Conservation (phyloP, 1,140 invertebrate genomes). For the Marisa cornuarietis region DNA sequence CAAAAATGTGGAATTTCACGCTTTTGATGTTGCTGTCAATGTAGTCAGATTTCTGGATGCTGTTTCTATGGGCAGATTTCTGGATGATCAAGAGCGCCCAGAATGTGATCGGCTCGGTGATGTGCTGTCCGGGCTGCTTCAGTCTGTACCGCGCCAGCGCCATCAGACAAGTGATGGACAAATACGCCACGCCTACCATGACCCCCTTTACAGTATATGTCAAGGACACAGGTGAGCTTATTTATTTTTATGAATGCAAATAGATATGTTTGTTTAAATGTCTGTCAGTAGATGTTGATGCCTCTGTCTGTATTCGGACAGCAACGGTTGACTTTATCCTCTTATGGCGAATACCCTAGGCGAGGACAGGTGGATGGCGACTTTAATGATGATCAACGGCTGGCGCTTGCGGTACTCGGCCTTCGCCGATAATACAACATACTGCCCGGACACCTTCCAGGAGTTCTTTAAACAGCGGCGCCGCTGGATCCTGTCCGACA, state of each 20-base stretch:
- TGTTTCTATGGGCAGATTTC: conserved; percentile 34
- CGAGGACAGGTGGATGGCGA: conserved; percentile 49
- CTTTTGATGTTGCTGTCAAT: too few species aligned
- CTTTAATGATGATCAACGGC: conserved; percentile 46
- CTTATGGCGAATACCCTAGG: conserved; percentile 14
- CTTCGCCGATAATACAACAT: conserved; percentile 46
- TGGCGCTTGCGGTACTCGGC: conserved; percentile 43
- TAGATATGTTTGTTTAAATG: too few species aligned
- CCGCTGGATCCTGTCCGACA: conserved; percentile 73
- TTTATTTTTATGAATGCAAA: too few species aligned
- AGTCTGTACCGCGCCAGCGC: conserved; percentile 89
- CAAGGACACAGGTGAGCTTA: conserved; percentile 70
- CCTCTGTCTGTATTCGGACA: background rate
- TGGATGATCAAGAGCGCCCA: conserved; percentile 51
- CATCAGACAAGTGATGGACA: conserved; percentile 74
- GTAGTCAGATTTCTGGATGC: too few species aligned
- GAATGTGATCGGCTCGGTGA: conserved; percentile 69
- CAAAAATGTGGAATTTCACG: too few species aligned
- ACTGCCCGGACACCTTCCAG: conserved; percentile 44
- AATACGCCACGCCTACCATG: conserved; percentile 69
- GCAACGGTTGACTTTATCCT: background rate
- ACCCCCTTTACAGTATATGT: conserved; percentile 71
- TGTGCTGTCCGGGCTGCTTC: conserved; percentile 89
- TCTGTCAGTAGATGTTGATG: background rate
- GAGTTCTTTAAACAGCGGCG: conserved; percentile 45